Conservation (phyloP, 2,888 invertebrate genomes). For the Octonoba sinensis region DNA sequence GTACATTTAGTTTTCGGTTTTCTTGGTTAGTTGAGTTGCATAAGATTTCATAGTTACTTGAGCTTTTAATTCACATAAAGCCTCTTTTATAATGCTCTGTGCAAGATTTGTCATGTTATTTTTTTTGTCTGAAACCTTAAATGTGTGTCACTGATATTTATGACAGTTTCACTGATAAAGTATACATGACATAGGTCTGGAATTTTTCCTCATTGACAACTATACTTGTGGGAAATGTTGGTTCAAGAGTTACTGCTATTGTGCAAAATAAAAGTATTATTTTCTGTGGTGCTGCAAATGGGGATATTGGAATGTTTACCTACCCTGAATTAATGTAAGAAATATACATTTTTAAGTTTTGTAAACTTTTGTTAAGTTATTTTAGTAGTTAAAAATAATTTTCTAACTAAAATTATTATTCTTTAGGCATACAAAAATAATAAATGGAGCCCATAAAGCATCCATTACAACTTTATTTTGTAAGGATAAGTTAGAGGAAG, state of each 20-base stretch:
- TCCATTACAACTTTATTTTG: conserved; percentile 27
- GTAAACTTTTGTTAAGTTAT: neutral
- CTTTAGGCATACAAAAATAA: neutral
- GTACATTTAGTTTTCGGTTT: no score
- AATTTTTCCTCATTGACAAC: conserved; percentile 14
- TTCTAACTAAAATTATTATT: conserved; percentile 3
- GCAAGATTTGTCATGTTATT: no score
- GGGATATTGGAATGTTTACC: conserved; percentile 46
- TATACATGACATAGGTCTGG: neutral
- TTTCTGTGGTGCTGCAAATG: conserved; percentile 35
- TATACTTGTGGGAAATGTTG: neutral
- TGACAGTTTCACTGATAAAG: no score
- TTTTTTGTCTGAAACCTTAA: no score
- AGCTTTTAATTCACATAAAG: no score
- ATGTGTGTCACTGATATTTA: no score
- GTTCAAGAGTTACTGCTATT: conserved; percentile 27
- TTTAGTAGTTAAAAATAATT: neutral
- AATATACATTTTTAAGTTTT: neutral
- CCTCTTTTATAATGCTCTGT: no score
- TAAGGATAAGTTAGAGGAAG: neutral
- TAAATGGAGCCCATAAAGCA: conserved; percentile 35
- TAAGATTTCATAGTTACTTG: no score
- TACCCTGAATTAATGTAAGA: conserved; percentile 24
- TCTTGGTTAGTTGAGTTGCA: no score
- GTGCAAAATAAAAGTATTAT: conserved; percentile 25